These are phyloP conservation scores for Phainopepla nitens DNA, from an alignment of 2,113 vertebrate species.

Conservation along the genomic window DNA sequence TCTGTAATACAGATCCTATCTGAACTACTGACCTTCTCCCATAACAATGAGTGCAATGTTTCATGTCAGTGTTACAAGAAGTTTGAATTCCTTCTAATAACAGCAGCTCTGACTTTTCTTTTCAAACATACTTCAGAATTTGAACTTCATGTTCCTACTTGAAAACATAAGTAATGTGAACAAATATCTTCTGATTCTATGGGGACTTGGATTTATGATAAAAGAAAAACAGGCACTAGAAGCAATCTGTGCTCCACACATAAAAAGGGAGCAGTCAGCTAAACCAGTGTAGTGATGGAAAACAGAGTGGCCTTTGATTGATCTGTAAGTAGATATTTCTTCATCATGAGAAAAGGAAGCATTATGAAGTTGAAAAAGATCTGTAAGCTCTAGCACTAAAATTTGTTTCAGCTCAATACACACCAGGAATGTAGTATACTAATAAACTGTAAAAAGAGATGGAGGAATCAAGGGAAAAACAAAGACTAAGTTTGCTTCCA, in stretches of 20 bases:
- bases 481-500: neutral
- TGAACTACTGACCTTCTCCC: conserved; percentile 46
- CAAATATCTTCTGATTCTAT: neutral
- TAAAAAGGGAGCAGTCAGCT: neutral
- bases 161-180: conserved; percentile 33
- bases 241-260: neutral
- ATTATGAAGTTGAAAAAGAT: neutral
- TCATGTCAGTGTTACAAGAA: conserved; percentile 8
- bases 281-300: neutral
- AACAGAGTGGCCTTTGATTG: conserved; percentile 16
- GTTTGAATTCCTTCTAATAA: neutral
- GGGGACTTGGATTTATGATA: conserved; percentile 15
- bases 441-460: conserved; percentile 19
- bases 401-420: neutral
- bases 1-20: neutral
- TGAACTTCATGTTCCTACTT: neutral
- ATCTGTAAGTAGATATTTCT: neutral
- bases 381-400: neutral
- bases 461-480: neutral
- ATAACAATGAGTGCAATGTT: conserved; percentile 32
- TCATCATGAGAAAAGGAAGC: conserved; percentile 5
- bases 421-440: neutral
- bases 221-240: neutral
- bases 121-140: conserved; percentile 9
- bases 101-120: conserved; percentile 14